Conservation (phyloP, 2,888 invertebrate genomes). For the Sthenelais limicola region DNA sequence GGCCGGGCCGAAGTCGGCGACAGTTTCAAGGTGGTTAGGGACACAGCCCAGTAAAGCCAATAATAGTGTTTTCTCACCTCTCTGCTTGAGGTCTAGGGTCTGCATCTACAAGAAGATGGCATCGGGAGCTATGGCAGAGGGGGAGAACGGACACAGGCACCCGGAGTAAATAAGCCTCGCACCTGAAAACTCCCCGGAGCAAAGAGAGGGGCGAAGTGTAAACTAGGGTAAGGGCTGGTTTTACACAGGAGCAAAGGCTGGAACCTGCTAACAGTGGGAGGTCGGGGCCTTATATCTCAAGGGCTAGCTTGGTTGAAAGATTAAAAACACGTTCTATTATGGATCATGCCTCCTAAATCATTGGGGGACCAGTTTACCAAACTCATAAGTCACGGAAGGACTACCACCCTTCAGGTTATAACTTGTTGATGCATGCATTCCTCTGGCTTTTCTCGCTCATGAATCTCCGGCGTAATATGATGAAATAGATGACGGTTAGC, state of each 20-base stretch:
- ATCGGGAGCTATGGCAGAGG: not conserved
- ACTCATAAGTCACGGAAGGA: not conserved
- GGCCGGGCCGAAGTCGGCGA: not conserved
- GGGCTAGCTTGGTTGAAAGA: too few relatives aligned
- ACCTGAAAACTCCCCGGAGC: not conserved
- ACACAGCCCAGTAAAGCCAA: conserved; percentile 12
- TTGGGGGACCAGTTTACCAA: too few relatives aligned
- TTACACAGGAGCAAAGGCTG: conserved; percentile 5
- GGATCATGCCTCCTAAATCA: too few relatives aligned
- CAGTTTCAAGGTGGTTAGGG: too few relatives aligned
- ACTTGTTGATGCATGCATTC: conserved; percentile 15
- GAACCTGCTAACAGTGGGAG: conserved; percentile 12
- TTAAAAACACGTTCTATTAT: too few relatives aligned
- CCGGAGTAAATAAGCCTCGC: conserved; percentile 22
- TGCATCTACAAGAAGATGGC: conserved; percentile 24
- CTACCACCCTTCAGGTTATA: not conserved
- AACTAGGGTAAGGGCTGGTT: too few relatives aligned
- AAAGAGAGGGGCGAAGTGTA: too few relatives aligned
- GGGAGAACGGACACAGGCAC: not conserved
- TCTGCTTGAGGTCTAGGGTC: not conserved
- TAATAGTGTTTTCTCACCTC: conserved; percentile 30
- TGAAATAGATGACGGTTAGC: conserved; percentile 30
- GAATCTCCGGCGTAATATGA: conserved; percentile 31
- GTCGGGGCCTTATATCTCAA: conserved; percentile 10
- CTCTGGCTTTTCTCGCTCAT: not conserved